Evolutionary conservation across 2,113 vertebrate species (phyloP), one percentile per base, ranked within the genome.

Genomic region (Shinisaurus crocodilurus): DNA sequence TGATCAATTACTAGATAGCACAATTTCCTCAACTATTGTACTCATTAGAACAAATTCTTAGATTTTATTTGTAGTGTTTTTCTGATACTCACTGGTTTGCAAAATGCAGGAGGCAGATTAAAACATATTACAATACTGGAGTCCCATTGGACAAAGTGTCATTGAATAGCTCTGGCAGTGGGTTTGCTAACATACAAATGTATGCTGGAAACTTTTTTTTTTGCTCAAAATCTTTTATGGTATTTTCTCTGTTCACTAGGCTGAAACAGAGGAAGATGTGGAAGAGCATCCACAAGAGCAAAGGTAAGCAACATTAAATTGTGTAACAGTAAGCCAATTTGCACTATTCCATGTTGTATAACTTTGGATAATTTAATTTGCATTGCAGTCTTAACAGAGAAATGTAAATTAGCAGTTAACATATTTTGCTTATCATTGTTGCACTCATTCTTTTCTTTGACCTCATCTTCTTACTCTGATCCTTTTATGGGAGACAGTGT

Each of bases 201-300:
- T 92, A 54, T 85, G 12, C 83, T 67, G 12, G 81, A 88, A 34
- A 43, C 45, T 29, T n/a, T 18, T 23, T 20, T 63, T 69, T 63
- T 27, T 92, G 89, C 74, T 92, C 90, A 89, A 86, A 48, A 80
- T 74, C 74, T 94, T 95, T 95, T 89, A 1, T 32, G 6, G 5
- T 95, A 1, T 95, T 94, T 96, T 12, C 93, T 92, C 95, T 95
- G 77, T 93, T 96, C 93, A 48, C 76, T 93, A 99, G 99, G 96
- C 98, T 95, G 98, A 98, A 95, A 97, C 98, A 2, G 98, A 99
- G 95, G 98, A 97, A 88, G 97, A 97, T 93, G 94, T 98, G 94
- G 98, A 98, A 54, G 98, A 98, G 88, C 97, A 98, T 96, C 96
- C 97, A 1, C 96, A 97, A 90, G 98, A 99, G 88, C 98, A 98